Evolutionary conservation across 2,888 invertebrate species (phyloP).

Genomic region (Tipula confusa): DNA sequence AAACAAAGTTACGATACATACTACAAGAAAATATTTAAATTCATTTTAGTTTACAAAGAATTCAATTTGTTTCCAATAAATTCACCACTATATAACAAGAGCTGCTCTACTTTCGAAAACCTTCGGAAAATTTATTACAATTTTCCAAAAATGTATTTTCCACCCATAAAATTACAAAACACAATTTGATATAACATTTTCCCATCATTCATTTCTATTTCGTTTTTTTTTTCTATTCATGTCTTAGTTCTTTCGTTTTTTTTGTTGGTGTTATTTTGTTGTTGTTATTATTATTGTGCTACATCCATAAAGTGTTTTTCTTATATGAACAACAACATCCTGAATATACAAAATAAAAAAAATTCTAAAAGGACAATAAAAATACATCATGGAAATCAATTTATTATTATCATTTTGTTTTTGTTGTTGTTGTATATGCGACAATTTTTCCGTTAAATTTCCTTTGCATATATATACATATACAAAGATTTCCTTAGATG

Average conservation of each 20-base stretch:
- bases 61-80: slow-evolving; percentile 25
- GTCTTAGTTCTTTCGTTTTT: not conserved
- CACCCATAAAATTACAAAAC: slow-evolving; percentile 20
- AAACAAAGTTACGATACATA: not conserved
- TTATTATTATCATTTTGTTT: not conserved
- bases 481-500: not conserved
- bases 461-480: not conserved
- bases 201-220: not conserved
- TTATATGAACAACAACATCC: slow-evolving; percentile 16
- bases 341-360: not conserved
- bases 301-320: not conserved
- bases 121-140: not conserved
- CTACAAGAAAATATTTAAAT: not conserved
- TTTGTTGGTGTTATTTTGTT: not conserved
- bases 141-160: not conserved
- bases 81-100: not conserved
- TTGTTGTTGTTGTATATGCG: not conserved
- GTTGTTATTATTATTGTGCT: not conserved
- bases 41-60: not conserved
- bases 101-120: not conserved
- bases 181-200: slow-evolving; percentile 9
- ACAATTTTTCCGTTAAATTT: not conserved
- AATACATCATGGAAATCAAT: slow-evolving; percentile 3
- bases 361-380: not conserved
- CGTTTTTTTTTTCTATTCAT: not conserved